phyloP scores from a whole-genome alignment of 2,797 vertebrate genomes.

The Enteromius unitaeniatus region DNA sequence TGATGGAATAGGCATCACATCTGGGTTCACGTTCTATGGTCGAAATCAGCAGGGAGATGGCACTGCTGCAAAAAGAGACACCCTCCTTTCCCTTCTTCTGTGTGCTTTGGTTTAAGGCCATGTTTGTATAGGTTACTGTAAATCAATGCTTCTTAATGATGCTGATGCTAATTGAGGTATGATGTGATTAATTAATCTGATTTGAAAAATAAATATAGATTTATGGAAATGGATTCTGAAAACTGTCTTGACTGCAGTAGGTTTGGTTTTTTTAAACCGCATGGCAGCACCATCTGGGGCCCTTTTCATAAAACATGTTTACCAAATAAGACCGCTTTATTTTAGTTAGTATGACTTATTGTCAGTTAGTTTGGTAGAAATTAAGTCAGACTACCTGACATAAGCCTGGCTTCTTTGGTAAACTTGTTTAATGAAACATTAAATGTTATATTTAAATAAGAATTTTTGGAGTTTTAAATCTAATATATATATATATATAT shows the following conservation, averaged over 20 bases:
- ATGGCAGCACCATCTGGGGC: not conserved
- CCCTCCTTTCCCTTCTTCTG: constrained; percentile 38
- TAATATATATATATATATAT: too few relatives aligned
- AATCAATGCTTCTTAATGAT: constrained; percentile 66
- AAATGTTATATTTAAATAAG: not conserved
- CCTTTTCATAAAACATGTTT: too few relatives aligned
- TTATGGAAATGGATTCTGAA: constrained; percentile 59
- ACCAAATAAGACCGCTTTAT: too few relatives aligned
- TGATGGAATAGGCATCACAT: constrained; percentile 42
- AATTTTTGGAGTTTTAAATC: not conserved
- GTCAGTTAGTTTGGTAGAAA: too few relatives aligned
- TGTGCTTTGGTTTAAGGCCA: constrained; percentile 63
- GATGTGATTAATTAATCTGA: constrained; percentile 67
- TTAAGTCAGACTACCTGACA: too few relatives aligned
- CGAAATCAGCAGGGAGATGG: constrained; percentile 20
- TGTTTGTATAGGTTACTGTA: constrained; percentile 66
- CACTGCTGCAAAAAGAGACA: constrained; percentile 37
- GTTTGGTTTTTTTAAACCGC: not conserved
- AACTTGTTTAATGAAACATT: too few relatives aligned
- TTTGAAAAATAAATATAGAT: constrained; percentile 68
- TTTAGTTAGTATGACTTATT: too few relatives aligned
- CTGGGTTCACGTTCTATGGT: constrained; percentile 32
- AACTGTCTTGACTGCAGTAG: constrained; percentile 29
- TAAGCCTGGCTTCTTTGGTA: too few relatives aligned
- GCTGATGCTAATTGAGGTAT: constrained; percentile 67